Percentiles rank a stretch among this genome's conserved stretches.
Conservation (phyloP, 2,888 invertebrate genomes). For the Muscina levida region DNA sequence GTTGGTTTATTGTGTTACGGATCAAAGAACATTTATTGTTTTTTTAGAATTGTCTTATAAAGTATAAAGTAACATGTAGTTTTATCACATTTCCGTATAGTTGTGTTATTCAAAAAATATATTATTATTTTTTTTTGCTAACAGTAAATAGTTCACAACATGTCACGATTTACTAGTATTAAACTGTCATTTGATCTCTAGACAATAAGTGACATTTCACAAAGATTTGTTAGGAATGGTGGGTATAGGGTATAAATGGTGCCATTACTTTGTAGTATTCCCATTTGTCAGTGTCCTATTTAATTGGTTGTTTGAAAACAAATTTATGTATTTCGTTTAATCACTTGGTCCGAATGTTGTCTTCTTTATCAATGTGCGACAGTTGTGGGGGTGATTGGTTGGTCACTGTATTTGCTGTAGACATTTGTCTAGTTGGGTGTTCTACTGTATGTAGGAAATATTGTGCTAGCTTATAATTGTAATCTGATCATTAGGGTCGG, state of each 20-base stretch:
- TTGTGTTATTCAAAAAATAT: slow-evolving; percentile 25
- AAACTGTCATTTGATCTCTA: slow-evolving; percentile 28
- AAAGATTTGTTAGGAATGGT: not conserved
- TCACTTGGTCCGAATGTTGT: too few relatives aligned
- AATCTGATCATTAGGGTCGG: too few relatives aligned
- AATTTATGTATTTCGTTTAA: slow-evolving; percentile 5
- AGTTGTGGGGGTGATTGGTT: too few relatives aligned
- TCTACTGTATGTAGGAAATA: too few relatives aligned
- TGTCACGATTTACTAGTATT: slow-evolving; percentile 52
- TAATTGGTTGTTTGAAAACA: slow-evolving; percentile 28
- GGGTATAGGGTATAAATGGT: not conserved
- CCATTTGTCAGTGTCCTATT: slow-evolving; percentile 50
- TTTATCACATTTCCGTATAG: slow-evolving; percentile 50
- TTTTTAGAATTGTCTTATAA: too few relatives aligned
- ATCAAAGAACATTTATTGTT: slow-evolving; percentile 18
- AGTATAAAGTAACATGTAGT: not conserved
- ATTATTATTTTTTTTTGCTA: slow-evolving; percentile 39
- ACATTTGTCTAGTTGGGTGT: too few relatives aligned
- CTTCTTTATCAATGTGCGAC: too few relatives aligned
- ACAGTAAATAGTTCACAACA: slow-evolving; percentile 47
- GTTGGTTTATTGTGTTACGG: slow-evolving; percentile 9
- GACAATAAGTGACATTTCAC: slow-evolving; percentile 24
- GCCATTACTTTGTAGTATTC: slow-evolving; percentile 23
- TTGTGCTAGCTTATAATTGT: too few relatives aligned
- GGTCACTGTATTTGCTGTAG: too few relatives aligned